phyloP scores from a whole-genome alignment of 1,140 invertebrate species.

The Leptopilina clavipes region DNA sequence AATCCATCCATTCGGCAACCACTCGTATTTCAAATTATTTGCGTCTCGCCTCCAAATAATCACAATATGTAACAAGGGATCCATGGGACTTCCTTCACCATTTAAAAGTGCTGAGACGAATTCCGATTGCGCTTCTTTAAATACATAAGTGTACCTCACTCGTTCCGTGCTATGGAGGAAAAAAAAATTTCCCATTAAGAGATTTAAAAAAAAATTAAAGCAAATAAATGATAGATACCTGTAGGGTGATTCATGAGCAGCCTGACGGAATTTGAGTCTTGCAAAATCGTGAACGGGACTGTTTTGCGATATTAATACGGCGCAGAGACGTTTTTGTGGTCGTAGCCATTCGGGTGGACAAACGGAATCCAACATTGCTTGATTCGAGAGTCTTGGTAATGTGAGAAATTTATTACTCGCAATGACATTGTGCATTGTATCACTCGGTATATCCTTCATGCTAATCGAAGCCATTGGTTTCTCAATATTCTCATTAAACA shows the following conservation, averaged over 20 bases:
- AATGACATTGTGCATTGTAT: conserved; percentile 91
- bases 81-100: conserved; percentile 77
- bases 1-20: conserved; percentile 76
- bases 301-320: conserved; percentile 88
- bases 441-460: conserved; percentile 90
- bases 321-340: conserved; percentile 89
- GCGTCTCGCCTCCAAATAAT: conserved; percentile 92
- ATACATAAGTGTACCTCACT: conserved; percentile 91
- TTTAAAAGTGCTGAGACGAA: conserved; percentile 86
- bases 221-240: conserved; percentile 56
- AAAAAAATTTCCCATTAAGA: background rate
- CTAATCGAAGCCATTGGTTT: conserved; percentile 89
- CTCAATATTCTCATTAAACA: conserved; percentile 92
- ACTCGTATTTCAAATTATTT: conserved; percentile 92
- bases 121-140: conserved; percentile 86
- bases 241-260: conserved; percentile 80
- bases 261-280: conserved; percentile 79
- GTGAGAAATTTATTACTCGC: conserved; percentile 91
- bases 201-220: conserved; percentile 5
- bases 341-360: conserved; percentile 91
- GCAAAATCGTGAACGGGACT: conserved; percentile 78
- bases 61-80: conserved; percentile 84
- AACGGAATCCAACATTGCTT: conserved; percentile 86
- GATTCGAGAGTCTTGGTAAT: conserved; percentile 92
- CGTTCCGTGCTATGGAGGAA: conserved; percentile 77